Conservation (phyloP, 1,140 invertebrate genomes). For the Caenorhabditis briggsae region DNA sequence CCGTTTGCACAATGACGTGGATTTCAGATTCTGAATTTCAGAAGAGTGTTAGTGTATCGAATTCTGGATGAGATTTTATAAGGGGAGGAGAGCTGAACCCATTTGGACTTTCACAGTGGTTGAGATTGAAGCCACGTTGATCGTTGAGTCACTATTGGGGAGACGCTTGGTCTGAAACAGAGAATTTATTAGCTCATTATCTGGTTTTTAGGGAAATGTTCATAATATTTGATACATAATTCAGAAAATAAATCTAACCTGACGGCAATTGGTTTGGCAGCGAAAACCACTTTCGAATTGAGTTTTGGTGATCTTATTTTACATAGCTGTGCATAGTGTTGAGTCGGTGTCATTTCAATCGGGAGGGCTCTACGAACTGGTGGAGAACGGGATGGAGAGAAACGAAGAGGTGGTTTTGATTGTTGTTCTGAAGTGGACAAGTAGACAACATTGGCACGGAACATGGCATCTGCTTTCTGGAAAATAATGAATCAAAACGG, state of each 20-base stretch:
- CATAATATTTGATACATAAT: too few relatives aligned
- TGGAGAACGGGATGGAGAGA: slow-evolving; percentile 19
- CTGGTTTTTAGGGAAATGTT: neutral
- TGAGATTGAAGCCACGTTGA: slow-evolving; percentile 45
- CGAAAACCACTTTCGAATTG: slow-evolving; percentile 15
- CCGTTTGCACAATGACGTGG: slow-evolving; percentile 50
- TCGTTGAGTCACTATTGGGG: slow-evolving; percentile 7
- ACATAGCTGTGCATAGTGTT: slow-evolving; percentile 35
- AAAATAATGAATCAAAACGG: neutral
- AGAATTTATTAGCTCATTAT: neutral
- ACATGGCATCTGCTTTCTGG: slow-evolving; percentile 45
- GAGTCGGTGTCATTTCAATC: slow-evolving; percentile 15
- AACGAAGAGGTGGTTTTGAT: slow-evolving; percentile 23
- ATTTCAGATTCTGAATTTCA: slow-evolving; percentile 47
- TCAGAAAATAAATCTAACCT: neutral
- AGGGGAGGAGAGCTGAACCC: neutral
- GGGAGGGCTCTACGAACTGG: slow-evolving; percentile 9
- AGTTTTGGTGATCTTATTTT: slow-evolving; percentile 34
- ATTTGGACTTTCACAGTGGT: slow-evolving; percentile 8
- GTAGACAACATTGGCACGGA: slow-evolving; percentile 42
- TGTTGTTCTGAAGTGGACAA: slow-evolving; percentile 23
- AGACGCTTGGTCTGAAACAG: slow-evolving; percentile 10
- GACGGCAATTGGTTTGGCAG: slow-evolving; percentile 28
- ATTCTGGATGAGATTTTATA: slow-evolving; percentile 17
- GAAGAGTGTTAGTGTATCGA: neutral